Conservation (phyloP, 2,113 vertebrate species). For the Alouatta palliata region DNA sequence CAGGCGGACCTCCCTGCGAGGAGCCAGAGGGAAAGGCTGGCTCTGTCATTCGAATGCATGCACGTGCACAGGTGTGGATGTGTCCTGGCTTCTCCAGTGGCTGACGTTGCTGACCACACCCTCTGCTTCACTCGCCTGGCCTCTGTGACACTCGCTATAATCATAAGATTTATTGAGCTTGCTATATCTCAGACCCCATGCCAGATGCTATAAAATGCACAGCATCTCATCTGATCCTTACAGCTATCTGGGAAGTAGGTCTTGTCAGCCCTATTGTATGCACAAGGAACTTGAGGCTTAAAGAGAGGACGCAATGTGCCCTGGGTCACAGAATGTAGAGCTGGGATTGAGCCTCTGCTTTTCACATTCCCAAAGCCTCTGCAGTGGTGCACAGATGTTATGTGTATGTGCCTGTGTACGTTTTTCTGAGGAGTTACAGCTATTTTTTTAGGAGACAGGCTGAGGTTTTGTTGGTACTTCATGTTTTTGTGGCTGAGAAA, state of each 20-base stretch:
- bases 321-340: neutral
- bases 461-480: neutral
- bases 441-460: constrained; percentile 29
- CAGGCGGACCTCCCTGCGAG: neutral
- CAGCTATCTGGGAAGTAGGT: neutral
- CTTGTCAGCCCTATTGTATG: constrained; percentile 18
- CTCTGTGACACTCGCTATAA: neutral
- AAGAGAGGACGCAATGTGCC: neutral
- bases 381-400: neutral
- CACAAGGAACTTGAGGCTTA: constrained; percentile 41
- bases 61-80: neutral
- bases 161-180: constrained; percentile 30
- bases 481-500: neutral
- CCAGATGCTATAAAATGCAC: neutral
- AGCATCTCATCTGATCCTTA: neutral
- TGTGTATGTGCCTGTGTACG: neutral
- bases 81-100: neutral
- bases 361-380: neutral
- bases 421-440: neutral
- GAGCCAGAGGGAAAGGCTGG: neutral
- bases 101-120: neutral
- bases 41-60: neutral
- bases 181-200: neutral
- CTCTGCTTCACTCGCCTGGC: constrained; percentile 13
- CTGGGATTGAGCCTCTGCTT: neutral